A percentile compares a stretch with the other conserved stretches of the same genome.
phyloP scores from a whole-genome alignment of 2,113 vertebrate species.

The Saccopteryx leptura region DNA sequence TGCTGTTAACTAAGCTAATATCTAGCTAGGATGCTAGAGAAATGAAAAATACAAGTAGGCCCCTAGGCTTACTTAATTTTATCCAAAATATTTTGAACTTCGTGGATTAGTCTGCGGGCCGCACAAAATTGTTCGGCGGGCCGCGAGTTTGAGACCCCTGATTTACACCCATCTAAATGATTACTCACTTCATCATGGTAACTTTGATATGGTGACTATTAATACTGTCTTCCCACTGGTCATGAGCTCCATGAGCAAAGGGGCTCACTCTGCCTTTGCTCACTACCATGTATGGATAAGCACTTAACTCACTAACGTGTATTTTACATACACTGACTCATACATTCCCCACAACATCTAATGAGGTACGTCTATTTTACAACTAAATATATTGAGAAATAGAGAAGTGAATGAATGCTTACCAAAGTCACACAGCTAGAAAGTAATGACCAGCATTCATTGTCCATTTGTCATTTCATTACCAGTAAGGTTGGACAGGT shows the following conservation, averaged over 20 bases:
- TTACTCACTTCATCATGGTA: no score
- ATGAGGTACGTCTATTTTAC: not conserved
- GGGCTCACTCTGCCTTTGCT: not conserved
- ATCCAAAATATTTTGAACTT: no score
- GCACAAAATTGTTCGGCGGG: no score
- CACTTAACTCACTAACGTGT: not conserved
- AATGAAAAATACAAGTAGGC: no score
- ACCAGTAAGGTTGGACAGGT: not conserved
- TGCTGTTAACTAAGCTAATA: no score
- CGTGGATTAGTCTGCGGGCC: no score
- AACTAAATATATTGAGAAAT: not conserved
- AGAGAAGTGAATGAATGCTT: not conserved
- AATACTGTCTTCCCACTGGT: not conserved
- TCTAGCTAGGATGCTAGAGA: no score
- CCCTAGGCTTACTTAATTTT: no score
- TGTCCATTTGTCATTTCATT: not conserved
- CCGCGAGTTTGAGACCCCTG: no score
- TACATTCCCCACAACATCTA: not conserved
- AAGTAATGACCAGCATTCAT: not conserved
- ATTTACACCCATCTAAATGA: not conserved
- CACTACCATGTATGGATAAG: not conserved
- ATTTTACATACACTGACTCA: not conserved
- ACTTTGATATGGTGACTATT: not conserved
- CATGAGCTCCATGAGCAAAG: not conserved
- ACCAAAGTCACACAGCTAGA: not conserved